Base-by-base conservation (phyloP, 2,113 vertebrate species). In the Vimba vimba region DNA sequence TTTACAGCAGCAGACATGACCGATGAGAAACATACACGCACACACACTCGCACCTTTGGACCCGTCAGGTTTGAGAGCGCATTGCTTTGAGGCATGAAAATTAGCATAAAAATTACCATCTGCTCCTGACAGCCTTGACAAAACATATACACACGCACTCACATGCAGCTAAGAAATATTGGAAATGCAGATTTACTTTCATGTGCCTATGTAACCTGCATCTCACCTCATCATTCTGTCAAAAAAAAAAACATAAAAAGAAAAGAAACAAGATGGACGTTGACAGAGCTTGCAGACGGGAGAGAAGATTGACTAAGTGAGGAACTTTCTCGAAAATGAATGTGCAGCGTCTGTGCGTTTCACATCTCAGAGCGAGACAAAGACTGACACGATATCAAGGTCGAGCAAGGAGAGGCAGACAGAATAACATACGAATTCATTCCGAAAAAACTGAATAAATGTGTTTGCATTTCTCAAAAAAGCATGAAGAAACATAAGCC, bases 361-460 rank as follows among this genome's bases (percentile, higher is more conserved):
- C 43, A 82, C n/a, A 23, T 69, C 79, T 82, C 27, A 12, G 10
- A 45, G 60, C 23, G 27, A 78, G 60, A 85, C 13, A 71, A 6
- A 6, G 64, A 27, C 84, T 73, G 66, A 87, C 86, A 83, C 27
- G 5, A 64, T 59, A 52, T 69, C 21, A 79, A 81, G 45, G 75
- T 66, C 45, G 69, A 52, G 47, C 52, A 62, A 74, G 60, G 71
- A 77, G 30, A 82, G 43, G 45, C 12, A 82, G 59, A 82, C 43
- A 87, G 89, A 91, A 85, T 27, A 47, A 88, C 83, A 85, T 86
- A 77, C 15, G 27, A 52, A 57, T 50, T 47, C 11, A 62, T 71
- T 39, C 39, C 21, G 78, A 39, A 71, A 43, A 74, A 21, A 79
- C 17, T 13, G 75, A 71, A 33, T 75, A 33, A 76, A 43, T 12